Evolutionary conservation across 2,113 vertebrate genomes (phyloP), one percentile per base, ranked within the genome.

Genomic region (Phyllopteryx taeniolatus): DNA sequence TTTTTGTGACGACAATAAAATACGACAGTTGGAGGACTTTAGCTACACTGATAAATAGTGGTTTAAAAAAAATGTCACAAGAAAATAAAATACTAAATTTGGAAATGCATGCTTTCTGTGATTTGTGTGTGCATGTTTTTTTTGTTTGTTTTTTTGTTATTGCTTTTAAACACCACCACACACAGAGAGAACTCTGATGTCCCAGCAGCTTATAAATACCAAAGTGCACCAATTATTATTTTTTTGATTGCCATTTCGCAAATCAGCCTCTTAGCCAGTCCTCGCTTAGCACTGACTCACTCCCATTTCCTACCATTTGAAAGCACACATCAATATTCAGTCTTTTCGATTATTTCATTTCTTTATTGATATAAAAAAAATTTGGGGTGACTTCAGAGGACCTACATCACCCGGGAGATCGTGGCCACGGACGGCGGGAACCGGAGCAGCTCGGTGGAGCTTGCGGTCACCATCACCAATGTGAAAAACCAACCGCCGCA

Each of bases 401-500:
- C 92, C 27, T 92, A 93, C 87, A 93, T 94, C 89, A 93, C 91
- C 76, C 88, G 89, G 82, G 91, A 95, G 60, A 90, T 95, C 42
- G 87, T 92, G 74, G 93, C 94, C 56, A 95, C 90, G 66, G 94
- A 95, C 39, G 93, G 94, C 1, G 95, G 95, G 17, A 95, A 96
- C 76, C 90, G 87, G 35, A 96, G 92, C 86, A 95, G 90, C 69
- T 91, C 90, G 13, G 94, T 94, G 76, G 92, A 97, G 81, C 88
- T 95, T 77, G 75, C 73, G 0, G 94, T 96, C 60, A 93, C 92
- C 79, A 88, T 95, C 85, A 95, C 93, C 59, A 95, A 93, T 46
- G 93, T 93, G 74, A 93, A 94, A 84, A 96, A 95, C 77, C 95
- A 96, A 80, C 94, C 94, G 27, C 95, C 95, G 1, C 93, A 92